Conservation (phyloP, 2,113 vertebrate genomes). For the Choloepus hoffmanni region DNA sequence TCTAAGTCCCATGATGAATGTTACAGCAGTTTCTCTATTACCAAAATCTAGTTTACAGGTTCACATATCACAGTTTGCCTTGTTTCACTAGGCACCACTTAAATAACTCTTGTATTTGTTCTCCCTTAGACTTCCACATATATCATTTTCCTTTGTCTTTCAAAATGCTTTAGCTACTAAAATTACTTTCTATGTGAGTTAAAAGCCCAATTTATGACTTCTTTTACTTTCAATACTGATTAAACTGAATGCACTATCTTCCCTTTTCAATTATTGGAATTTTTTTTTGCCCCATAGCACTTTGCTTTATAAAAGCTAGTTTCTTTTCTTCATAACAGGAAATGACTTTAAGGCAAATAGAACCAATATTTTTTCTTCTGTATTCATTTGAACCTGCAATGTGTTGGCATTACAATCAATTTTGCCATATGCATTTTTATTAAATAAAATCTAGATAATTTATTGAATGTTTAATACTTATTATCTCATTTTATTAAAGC, state of each 20-base stretch:
- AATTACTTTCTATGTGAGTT: conserved; percentile 73
- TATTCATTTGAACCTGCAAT: not conserved
- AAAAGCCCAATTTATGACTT: conserved; percentile 76
- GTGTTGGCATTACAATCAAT: not conserved
- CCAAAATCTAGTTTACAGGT: conserved; percentile 70
- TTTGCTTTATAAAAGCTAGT: conserved; percentile 45
- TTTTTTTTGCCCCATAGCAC: not conserved
- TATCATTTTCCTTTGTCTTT: conserved; percentile 80
- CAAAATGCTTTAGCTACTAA: conserved; percentile 54
- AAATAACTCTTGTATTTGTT: conserved; percentile 75
- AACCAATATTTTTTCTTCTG: not conserved
- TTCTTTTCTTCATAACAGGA: conserved; percentile 49
- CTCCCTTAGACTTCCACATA: conserved; percentile 60
- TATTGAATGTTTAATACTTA: not conserved
- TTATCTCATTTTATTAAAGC: not conserved
- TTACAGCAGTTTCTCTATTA: conserved; percentile 75
- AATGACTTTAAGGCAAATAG: conserved; percentile 32
- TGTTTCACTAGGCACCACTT: conserved; percentile 58
- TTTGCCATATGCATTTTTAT: not conserved
- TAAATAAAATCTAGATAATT: not conserved
- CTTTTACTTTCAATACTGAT: conserved; percentile 68
- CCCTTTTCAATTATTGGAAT: conserved; percentile 59
- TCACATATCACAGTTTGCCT: conserved; percentile 64
- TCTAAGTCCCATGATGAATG: conserved; percentile 75
- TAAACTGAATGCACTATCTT: conserved; percentile 58